These are phyloP conservation scores for Rambutsinella grinnellia DNA, from an alignment of 2,888 invertebrate species.

Conservation along the genomic window DNA sequence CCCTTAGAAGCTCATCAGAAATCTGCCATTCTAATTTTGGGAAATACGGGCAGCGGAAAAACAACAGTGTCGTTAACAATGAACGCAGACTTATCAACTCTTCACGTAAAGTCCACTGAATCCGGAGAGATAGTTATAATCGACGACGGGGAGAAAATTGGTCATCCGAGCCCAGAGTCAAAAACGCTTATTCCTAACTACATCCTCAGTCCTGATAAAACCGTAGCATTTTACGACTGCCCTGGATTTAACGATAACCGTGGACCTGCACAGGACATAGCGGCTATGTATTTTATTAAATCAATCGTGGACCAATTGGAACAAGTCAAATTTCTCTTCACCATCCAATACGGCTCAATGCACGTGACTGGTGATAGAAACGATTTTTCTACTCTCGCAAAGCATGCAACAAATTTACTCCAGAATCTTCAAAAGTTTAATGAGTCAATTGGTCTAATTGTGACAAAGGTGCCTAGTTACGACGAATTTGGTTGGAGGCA, in stretches of 20 bases:
- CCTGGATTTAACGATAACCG: conserved; percentile 6
- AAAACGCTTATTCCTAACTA: background rate
- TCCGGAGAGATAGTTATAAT: background rate
- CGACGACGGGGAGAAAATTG: background rate
- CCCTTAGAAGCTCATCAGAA: background rate
- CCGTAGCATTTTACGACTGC: conserved; percentile 1
- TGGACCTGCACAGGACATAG: background rate
- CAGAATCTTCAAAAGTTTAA: background rate
- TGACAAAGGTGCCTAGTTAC: background rate
- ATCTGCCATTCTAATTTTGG: background rate
- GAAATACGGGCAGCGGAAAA: background rate
- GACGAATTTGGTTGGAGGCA: background rate
- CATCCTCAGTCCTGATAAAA: background rate
- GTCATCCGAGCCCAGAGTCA: background rate
- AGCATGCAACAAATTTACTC: background rate
- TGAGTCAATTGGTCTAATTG: conserved; percentile 2
- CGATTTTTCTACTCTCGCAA: background rate
- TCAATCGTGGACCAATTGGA: background rate
- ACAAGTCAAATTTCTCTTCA: background rate
- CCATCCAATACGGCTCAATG: background rate
- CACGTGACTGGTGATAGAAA: background rate
- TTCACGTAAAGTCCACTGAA: background rate
- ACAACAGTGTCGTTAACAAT: background rate
- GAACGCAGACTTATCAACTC: background rate
- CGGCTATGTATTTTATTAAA: background rate